Percentiles rank a stretch among this genome's conserved stretches.
Conservation (phyloP, 1,140 invertebrate genomes). For the Lerema accius region DNA sequence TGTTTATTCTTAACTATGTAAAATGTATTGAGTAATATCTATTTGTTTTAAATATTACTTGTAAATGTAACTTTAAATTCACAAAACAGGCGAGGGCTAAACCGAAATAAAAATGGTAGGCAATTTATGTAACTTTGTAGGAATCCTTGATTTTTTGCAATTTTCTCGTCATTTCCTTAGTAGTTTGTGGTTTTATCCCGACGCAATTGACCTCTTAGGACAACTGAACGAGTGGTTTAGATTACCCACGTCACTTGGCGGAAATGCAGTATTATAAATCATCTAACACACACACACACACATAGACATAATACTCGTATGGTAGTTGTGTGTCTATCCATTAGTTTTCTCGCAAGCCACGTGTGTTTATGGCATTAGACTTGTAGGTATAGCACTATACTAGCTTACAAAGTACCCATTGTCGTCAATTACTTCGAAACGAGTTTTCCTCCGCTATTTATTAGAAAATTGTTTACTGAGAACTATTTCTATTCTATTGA, state of each 20-base stretch:
- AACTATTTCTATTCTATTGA: conserved; percentile 4
- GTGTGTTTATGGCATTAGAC: background rate
- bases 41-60: no score
- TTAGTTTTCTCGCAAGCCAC: background rate
- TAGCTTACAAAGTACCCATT: background rate
- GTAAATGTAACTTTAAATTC: no score
- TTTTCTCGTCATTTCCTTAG: no score
- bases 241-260: conserved; percentile 3
- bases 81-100: no score
- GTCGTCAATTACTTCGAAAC: background rate
- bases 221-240: background rate
- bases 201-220: background rate
- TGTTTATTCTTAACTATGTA: no score
- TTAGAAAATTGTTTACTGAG: conserved; percentile 18
- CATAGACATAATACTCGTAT: no score
- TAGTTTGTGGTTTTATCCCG: no score
- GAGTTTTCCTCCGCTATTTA: conserved; percentile 7
- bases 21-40: no score
- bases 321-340: background rate
- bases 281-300: background rate
- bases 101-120: no score
- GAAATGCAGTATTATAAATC: background rate
- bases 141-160: no score
- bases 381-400: background rate
- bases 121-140: no score